Conservation (phyloP, 2,113 vertebrate genomes). For the Camarhynchus parvulus region DNA sequence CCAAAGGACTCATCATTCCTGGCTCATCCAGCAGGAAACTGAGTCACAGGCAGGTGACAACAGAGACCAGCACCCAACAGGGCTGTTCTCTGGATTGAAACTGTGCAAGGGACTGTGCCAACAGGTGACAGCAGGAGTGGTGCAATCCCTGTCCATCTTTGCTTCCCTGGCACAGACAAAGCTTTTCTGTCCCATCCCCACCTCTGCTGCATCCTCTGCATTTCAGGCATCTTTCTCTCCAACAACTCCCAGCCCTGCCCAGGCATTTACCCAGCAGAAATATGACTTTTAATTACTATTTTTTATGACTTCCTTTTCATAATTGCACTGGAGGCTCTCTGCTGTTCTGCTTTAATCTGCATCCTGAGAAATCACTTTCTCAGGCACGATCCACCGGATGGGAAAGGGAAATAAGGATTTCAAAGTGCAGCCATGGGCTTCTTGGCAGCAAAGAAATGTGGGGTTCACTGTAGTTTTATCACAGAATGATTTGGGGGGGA, state of each 20-base stretch:
- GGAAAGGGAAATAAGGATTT: not conserved
- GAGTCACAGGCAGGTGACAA: not conserved
- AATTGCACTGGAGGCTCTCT: slow-evolving; percentile 48
- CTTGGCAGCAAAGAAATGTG: slow-evolving; percentile 5
- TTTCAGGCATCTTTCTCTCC: not conserved
- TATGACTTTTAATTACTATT: slow-evolving; percentile 59
- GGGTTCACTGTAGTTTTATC: rapidly evolving
- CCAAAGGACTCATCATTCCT: not conserved
- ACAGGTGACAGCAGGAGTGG: not conserved
- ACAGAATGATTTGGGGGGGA: not conserved
- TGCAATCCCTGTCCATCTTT: not conserved
- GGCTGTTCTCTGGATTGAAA: not conserved
- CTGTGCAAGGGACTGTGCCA: not conserved
- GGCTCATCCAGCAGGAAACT: not conserved
- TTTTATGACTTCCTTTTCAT: slow-evolving; percentile 54
- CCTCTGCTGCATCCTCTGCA: not conserved
- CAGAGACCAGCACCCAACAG: not conserved
- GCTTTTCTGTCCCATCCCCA: not conserved
- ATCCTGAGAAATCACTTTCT: slow-evolving; percentile 46
- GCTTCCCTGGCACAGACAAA: not conserved
- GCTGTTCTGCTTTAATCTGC: slow-evolving; percentile 53
- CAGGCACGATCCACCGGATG: not conserved
- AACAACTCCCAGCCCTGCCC: not conserved
- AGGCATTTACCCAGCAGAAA: slow-evolving; percentile 50
- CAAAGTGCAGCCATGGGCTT: not conserved